Conservation (phyloP, 2,797 vertebrate genomes). For the Calcarius lapponicus region DNA sequence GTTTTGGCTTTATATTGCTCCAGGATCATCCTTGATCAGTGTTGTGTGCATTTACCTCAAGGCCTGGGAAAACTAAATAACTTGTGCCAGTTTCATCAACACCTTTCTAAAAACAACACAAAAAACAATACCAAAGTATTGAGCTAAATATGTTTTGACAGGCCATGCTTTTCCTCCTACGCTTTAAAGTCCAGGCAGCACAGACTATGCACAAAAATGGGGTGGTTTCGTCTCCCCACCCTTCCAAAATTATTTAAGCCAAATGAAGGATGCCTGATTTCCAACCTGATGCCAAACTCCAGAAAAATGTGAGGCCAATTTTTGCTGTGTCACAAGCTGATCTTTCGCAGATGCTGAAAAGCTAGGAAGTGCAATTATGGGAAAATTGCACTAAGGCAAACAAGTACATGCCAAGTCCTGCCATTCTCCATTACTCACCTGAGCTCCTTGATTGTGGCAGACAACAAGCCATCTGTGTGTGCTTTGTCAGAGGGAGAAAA, state of each 20-base stretch:
- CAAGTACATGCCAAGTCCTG: conserved; percentile 80
- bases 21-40: background rate
- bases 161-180: background rate
- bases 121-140: background rate
- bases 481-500: conserved; percentile 76
- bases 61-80: background rate
- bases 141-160: conserved; percentile 17
- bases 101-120: background rate
- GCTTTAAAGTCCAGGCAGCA: background rate
- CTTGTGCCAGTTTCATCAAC: background rate
- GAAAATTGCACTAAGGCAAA: conserved; percentile 81
- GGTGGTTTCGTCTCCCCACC: background rate
- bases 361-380: conserved; percentile 86
- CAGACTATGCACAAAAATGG: background rate
- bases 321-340: conserved; percentile 83
- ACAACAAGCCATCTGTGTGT: conserved; percentile 83
- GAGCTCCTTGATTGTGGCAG: conserved; percentile 82
- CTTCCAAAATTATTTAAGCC: conserved; percentile 27
- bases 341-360: conserved; percentile 85
- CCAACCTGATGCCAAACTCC: conserved; percentile 11
- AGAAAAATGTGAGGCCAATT: conserved; percentile 44
- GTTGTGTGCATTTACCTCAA: background rate
- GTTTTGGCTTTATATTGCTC: background rate
- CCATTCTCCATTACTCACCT: conserved; percentile 88
- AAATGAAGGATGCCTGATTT: conserved; percentile 34